Conservation (phyloP, 37 sponge, comb jelly and placozoan genomes). For the Petrosia ficiformis region DNA sequence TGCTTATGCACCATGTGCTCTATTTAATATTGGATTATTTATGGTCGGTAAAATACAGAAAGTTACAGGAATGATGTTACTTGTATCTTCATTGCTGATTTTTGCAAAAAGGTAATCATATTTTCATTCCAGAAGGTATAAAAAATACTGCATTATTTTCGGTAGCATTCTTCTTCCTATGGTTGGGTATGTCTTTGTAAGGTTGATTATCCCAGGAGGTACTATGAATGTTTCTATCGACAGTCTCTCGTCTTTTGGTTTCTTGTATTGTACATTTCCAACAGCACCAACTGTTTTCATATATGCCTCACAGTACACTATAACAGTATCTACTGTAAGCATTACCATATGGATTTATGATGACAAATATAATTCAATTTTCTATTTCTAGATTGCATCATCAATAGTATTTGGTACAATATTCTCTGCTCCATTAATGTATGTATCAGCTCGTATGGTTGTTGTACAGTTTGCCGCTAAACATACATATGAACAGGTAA, state of each 20-base stretch:
- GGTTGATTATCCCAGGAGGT: constrained; percentile 1
- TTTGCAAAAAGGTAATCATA: constrained; percentile 47
- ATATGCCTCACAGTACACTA: constrained; percentile 42
- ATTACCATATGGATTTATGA: background rate
- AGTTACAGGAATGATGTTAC: constrained; percentile 19
- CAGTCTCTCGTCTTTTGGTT: constrained; percentile 55
- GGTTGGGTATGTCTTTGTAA: constrained; percentile 24
- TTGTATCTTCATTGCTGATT: constrained; percentile 41
- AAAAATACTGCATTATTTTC: no score
- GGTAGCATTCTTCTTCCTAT: constrained; percentile 49
- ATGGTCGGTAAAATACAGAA: constrained; percentile 78
- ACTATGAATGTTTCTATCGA: background rate
- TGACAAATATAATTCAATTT: background rate
- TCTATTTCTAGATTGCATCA: constrained; percentile 45
- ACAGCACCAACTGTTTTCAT: constrained; percentile 77
- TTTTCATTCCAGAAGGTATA: background rate
- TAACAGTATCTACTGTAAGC: constrained; percentile 53
- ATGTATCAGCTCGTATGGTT: constrained; percentile 57
- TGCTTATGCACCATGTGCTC: constrained; percentile 68
- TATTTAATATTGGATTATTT: constrained; percentile 61
- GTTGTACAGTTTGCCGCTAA: constrained; percentile 17
- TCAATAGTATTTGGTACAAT: constrained; percentile 74
- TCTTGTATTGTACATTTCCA: constrained; percentile 70
- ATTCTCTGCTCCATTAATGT: constrained; percentile 76
- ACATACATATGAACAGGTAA: constrained; percentile 17